Conservation (phyloP, 1,140 invertebrate genomes). For the Bombus terrestris region DNA sequence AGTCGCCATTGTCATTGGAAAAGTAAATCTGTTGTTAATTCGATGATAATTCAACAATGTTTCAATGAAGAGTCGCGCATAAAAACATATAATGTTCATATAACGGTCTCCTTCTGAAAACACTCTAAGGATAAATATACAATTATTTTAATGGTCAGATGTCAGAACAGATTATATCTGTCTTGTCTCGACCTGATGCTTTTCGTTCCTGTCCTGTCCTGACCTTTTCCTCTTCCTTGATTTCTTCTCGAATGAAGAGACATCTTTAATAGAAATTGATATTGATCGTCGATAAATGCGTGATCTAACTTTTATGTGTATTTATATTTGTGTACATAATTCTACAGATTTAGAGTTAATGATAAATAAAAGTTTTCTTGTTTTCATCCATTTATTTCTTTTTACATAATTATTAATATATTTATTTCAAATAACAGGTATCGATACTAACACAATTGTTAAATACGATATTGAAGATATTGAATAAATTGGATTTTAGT, state of each 20-base stretch:
- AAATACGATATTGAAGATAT: neutral
- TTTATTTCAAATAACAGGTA: neutral
- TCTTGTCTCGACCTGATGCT: conserved; percentile 36
- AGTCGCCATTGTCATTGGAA: conserved; percentile 72
- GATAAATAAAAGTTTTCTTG: neutral
- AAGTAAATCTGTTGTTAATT: conserved; percentile 8
- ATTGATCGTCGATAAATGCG: conserved; percentile 41
- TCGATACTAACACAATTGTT: neutral
- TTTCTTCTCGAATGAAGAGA: conserved; percentile 35
- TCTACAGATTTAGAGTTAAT: neutral
- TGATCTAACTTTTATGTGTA: conserved; percentile 7
- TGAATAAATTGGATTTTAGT: neutral
- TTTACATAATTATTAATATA: neutral
- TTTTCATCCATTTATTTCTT: neutral
- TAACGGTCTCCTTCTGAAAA: conserved; percentile 22
- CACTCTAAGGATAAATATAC: conserved; percentile 17
- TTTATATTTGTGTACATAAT: neutral
- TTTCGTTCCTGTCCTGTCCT: conserved; percentile 11
- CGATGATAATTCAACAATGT: conserved; percentile 11
- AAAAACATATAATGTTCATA: conserved; percentile 30
- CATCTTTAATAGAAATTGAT: conserved; percentile 27
- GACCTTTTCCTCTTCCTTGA: conserved; percentile 36
- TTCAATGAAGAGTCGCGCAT: conserved; percentile 30
- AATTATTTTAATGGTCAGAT: conserved; percentile 28
- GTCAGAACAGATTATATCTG: conserved; percentile 27